A percentile compares a stretch with the other conserved stretches of the same genome.
phyloP scores from a whole-genome alignment of 2,888 invertebrate species.

The Nomada ferruginata region DNA sequence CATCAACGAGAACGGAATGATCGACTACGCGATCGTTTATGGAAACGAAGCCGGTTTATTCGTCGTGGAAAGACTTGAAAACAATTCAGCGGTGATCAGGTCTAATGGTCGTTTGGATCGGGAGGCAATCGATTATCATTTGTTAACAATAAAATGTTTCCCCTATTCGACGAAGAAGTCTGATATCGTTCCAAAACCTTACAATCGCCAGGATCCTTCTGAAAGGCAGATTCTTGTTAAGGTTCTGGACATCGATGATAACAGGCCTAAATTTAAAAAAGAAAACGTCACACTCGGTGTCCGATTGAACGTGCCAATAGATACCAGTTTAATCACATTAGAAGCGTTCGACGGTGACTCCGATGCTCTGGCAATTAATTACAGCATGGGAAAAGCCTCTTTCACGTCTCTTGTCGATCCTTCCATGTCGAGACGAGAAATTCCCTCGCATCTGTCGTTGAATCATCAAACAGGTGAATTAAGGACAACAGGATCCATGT shows the following conservation, averaged over 20 bases:
- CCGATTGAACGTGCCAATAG: slow-evolving; percentile 90
- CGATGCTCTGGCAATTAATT: slow-evolving; percentile 88
- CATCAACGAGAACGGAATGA: slow-evolving; percentile 89
- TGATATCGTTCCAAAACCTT: slow-evolving; percentile 85
- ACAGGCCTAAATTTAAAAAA: slow-evolving; percentile 88
- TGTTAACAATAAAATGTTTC: slow-evolving; percentile 90
- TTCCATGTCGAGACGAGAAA: slow-evolving; percentile 84
- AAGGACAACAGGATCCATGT: slow-evolving; percentile 85
- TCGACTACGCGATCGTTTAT: slow-evolving; percentile 90
- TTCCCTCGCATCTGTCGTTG: slow-evolving; percentile 85
- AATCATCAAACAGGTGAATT: slow-evolving; percentile 90
- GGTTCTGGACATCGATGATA: slow-evolving; percentile 90
- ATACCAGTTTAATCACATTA: slow-evolving; percentile 89
- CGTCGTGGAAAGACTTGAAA: slow-evolving; percentile 87
- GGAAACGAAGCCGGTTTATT: slow-evolving; percentile 90
- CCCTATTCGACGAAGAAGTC: slow-evolving; percentile 84
- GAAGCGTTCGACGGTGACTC: slow-evolving; percentile 89
- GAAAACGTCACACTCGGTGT: slow-evolving; percentile 89
- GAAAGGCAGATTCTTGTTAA: slow-evolving; percentile 88
- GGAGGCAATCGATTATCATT: slow-evolving; percentile 86
- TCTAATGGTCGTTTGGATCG: slow-evolving; percentile 88
- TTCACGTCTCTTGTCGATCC: slow-evolving; percentile 88
- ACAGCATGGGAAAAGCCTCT: slow-evolving; percentile 88
- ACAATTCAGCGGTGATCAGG: slow-evolving; percentile 88
- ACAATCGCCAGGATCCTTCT: slow-evolving; percentile 89